Conservation (phyloP, 2,113 vertebrate species). For the Grallaria varia region DNA sequence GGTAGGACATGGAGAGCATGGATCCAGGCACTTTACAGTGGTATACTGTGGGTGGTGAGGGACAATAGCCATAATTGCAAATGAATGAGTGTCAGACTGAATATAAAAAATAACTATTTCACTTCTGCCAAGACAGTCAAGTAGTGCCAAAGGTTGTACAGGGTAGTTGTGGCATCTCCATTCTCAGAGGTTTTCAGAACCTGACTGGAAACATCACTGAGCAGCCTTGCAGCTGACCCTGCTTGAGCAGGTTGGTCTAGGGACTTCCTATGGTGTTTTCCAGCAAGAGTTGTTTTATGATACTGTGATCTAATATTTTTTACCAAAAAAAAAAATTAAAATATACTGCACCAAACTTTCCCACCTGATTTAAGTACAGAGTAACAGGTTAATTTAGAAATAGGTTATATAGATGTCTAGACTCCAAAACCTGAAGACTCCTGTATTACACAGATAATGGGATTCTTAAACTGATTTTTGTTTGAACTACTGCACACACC, state of each 20-base stretch:
- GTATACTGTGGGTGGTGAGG: not conserved
- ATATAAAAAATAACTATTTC: not conserved
- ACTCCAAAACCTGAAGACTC: not conserved
- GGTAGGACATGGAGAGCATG: not conserved
- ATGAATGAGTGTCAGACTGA: not conserved
- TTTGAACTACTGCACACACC: not conserved
- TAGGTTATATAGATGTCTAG: not conserved
- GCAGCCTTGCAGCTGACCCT: not conserved
- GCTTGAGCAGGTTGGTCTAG: not conserved
- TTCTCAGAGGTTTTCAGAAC: not conserved
- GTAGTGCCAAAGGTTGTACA: not conserved
- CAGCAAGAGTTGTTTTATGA: not conserved
- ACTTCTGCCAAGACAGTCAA: not conserved
- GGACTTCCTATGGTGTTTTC: not conserved
- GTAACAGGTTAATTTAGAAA: constrained; percentile 26
- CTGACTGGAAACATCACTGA: not conserved
- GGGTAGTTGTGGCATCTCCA: not conserved
- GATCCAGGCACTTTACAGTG: not conserved
- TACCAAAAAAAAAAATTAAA: constrained; percentile 1
- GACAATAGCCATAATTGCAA: not conserved
- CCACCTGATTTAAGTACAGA: not conserved
- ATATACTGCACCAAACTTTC: not conserved
- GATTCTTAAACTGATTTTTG: not conserved
- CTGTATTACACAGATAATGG: not conserved
- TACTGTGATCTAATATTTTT: not conserved